Percentiles rank a stretch among this genome's conserved stretches.
These are phyloP conservation scores for Balaenoptera acutorostrata DNA, from an alignment of 2,113 vertebrate genomes.

Conservation along the genomic window DNA sequence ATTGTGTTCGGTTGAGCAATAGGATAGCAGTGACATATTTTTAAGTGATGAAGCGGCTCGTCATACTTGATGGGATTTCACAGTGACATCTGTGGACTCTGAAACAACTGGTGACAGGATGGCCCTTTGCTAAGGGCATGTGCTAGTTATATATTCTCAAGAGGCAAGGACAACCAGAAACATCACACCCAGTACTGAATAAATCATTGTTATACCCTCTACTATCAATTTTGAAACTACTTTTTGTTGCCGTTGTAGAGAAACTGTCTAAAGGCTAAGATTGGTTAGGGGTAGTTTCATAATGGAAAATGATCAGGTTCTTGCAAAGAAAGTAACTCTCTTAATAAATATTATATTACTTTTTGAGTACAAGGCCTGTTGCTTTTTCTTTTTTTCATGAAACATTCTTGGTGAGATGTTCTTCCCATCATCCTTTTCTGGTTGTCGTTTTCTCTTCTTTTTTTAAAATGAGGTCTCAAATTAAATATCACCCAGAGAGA, in stretches of 20 bases:
- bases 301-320: neutral
- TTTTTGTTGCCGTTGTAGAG: neutral
- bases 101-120: neutral
- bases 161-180: neutral
- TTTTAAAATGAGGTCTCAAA: neutral
- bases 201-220: neutral
- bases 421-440: neutral
- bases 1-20: neutral
- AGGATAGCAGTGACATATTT: rapidly evolving
- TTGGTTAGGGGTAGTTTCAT: neutral
- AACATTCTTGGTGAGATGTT: neutral
- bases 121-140: neutral
- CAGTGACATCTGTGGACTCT: neutral
- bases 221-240: neutral
- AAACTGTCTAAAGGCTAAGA: neutral
- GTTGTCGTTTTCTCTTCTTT: neutral
- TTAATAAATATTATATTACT: neutral
- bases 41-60: neutral
- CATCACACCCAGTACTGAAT: neutral
- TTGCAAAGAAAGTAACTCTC: neutral
- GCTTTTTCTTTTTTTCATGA: neutral
- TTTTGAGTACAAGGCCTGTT: neutral
- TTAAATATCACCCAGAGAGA: neutral
- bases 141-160: neutral
- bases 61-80: neutral